Conservation (phyloP, 2,888 invertebrate species). For the Mycalesis mineus region DNA sequence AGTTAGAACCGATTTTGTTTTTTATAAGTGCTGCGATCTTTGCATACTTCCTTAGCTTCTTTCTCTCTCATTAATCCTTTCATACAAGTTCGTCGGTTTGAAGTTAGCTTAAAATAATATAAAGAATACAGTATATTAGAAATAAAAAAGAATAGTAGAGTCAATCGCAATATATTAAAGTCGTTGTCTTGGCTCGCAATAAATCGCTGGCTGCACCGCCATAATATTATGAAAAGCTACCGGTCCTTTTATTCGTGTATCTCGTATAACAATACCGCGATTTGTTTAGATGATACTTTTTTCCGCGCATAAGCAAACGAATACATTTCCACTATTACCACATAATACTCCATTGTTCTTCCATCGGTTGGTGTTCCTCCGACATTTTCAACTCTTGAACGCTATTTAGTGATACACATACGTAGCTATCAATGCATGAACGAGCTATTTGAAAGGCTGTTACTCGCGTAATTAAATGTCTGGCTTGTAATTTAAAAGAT, state of each 20-base stretch:
- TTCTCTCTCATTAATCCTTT: too few species aligned
- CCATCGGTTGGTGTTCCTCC: constrained; percentile 71
- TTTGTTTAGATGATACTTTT: constrained; percentile 73
- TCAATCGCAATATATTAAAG: constrained; percentile 27
- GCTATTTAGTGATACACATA: constrained; percentile 64
- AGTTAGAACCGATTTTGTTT: too few species aligned
- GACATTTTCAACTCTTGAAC: constrained; percentile 64
- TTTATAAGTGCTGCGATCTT: too few species aligned
- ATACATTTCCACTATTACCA: constrained; percentile 78
- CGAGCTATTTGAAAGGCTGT: constrained; percentile 51
- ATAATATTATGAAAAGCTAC: constrained; percentile 46
- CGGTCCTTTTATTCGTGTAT: constrained; percentile 53
- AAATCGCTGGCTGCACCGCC: constrained; percentile 36
- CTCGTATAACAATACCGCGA: constrained; percentile 70
- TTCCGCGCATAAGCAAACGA: constrained; percentile 70
- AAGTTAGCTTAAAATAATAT: background rate
- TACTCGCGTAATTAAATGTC: constrained; percentile 49
- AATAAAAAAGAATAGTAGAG: constrained; percentile 7
- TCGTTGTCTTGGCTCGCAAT: constrained; percentile 28
- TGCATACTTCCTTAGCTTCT: too few species aligned
- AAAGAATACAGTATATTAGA: background rate
- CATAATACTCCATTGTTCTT: constrained; percentile 77
- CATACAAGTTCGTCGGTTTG: too few species aligned
- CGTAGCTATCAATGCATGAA: constrained; percentile 63
- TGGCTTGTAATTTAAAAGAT: constrained; percentile 39